phyloP scores from a whole-genome alignment of 2,888 invertebrate species.

The Drepana falcataria region DNA sequence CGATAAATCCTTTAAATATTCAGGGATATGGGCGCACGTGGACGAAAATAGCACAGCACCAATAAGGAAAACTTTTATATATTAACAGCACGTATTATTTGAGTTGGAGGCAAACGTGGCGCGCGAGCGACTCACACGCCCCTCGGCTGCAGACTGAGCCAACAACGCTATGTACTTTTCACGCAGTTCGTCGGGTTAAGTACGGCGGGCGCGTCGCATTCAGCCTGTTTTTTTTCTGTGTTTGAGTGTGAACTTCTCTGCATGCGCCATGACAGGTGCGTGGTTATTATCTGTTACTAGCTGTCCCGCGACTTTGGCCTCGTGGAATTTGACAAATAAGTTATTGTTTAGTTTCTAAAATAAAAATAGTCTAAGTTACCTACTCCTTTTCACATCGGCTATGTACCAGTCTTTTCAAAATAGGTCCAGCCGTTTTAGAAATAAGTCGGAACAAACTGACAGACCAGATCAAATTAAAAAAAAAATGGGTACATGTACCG shows the following conservation, averaged over 20 bases:
- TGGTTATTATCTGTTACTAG: slow-evolving; percentile 20
- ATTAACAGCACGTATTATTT: slow-evolving; percentile 20
- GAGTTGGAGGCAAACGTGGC: slow-evolving; percentile 28
- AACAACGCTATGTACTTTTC: slow-evolving; percentile 24
- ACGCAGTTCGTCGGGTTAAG: slow-evolving; percentile 32
- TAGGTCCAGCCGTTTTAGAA: no score
- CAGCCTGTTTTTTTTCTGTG: slow-evolving; percentile 42
- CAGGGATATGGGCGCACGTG: slow-evolving; percentile 12
- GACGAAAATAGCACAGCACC: slow-evolving; percentile 38
- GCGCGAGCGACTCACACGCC: slow-evolving; percentile 37
- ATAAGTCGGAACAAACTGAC: no score
- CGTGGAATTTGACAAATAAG: not conserved
- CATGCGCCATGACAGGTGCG: slow-evolving; percentile 50
- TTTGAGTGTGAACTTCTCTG: slow-evolving; percentile 39
- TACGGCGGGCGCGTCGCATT: slow-evolving; percentile 39
- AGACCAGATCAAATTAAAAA: no score
- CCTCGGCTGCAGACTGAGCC: slow-evolving; percentile 48
- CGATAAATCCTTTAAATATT: slow-evolving; percentile 29
- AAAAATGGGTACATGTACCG: no score
- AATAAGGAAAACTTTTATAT: slow-evolving; percentile 12
- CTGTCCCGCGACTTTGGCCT: slow-evolving; percentile 13
- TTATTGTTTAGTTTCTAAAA: no score
- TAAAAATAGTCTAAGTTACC: no score
- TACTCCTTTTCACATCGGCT: no score
- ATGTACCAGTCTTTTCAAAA: no score